Evolutionary conservation across 2,113 vertebrate genomes (phyloP).

Genomic region (Amblyornis subalaris): DNA sequence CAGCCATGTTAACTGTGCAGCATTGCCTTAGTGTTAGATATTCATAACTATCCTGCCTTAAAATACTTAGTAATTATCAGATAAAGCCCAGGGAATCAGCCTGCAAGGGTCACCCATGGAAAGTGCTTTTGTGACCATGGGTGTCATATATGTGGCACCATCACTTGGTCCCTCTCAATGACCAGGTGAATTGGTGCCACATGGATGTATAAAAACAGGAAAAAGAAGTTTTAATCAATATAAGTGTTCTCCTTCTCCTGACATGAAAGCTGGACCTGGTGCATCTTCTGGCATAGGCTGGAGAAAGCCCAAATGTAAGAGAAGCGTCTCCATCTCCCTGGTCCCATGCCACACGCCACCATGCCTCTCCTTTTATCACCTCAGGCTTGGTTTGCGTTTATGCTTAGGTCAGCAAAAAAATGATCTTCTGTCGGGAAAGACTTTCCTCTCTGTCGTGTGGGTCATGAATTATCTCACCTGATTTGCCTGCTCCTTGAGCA

Average conservation of each 20-base stretch:
- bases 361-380: not conserved
- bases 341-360: not conserved
- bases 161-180: not conserved
- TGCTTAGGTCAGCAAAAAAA: not conserved
- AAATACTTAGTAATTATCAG: not conserved
- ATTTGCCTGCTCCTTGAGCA: not conserved
- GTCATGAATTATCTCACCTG: not conserved
- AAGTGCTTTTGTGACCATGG: fast-evolving
- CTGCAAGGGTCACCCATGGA: not conserved
- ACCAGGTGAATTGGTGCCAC: not conserved
- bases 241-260: not conserved
- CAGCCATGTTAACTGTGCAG: not conserved
- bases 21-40: not conserved
- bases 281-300: not conserved
- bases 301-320: not conserved
- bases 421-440: not conserved
- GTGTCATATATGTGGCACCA: not conserved
- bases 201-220: not conserved
- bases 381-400: not conserved
- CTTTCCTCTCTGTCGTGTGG: not conserved
- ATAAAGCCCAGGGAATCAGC: not conserved
- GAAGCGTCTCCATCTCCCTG: fast-evolving
- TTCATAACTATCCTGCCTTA: not conserved
- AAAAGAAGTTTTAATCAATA: not conserved
- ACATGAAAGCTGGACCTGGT: not conserved